Evolutionary conservation across 2,113 vertebrate genomes (phyloP).

Genomic region (Poicephalus gulielmi): DNA sequence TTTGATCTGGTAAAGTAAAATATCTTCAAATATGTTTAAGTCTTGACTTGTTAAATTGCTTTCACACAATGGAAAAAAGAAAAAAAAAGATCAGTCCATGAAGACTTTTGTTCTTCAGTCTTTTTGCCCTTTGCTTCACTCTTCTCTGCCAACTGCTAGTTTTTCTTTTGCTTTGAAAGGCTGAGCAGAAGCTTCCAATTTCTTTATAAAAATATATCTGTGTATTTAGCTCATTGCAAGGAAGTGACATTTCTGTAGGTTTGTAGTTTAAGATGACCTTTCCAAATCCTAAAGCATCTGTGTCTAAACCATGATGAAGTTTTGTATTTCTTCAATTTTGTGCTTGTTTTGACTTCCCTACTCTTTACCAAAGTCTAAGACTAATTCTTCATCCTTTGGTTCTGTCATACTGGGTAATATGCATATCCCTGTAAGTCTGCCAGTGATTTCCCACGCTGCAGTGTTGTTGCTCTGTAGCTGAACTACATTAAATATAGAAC

Average conservation of each 20-base stretch:
- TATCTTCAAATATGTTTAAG: neutral
- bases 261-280: constrained; percentile 29
- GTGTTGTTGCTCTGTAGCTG: constrained; percentile 8
- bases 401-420: constrained; percentile 25
- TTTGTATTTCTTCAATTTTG: neutral
- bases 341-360: neutral
- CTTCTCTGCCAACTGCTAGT: neutral
- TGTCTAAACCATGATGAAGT: neutral
- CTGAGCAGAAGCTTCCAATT: constrained; percentile 7
- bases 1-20: neutral
- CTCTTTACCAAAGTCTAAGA: neutral
- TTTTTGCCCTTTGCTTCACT: constrained; percentile 4
- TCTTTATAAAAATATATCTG: neutral
- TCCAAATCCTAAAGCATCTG: constrained; percentile 25
- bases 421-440: constrained; percentile 36
- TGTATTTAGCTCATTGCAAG: neutral
- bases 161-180: constrained; percentile 4
- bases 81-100: neutral
- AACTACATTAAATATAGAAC: constrained; percentile 29
- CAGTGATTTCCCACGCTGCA: constrained; percentile 40
- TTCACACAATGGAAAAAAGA: neutral
- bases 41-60: constrained; percentile 7
- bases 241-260: constrained; percentile 3
- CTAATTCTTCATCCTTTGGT: constrained; percentile 39
- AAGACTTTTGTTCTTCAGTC: neutral